A percentile compares a stretch with the other conserved stretches of the same genome.
Conservation (phyloP, 2,113 vertebrate species). For the Dasyurus viverrinus region DNA sequence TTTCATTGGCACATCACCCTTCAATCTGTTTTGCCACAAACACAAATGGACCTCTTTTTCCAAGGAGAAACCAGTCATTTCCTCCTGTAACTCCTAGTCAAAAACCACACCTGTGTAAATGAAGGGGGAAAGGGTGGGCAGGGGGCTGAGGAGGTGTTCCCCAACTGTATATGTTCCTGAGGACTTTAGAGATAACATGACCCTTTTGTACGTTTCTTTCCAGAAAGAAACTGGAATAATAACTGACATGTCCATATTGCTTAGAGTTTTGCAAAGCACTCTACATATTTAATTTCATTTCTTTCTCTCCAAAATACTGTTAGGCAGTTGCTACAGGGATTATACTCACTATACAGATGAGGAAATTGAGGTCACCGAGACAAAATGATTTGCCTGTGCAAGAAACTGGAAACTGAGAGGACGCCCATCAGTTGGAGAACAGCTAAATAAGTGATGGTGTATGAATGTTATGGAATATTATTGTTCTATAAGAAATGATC, state of each 20-base stretch:
- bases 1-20: not conserved
- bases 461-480: too few species aligned
- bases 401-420: too few species aligned
- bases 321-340: not conserved
- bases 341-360: not conserved
- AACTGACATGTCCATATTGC: not conserved
- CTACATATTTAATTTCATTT: not conserved
- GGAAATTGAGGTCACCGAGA: not conserved
- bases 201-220: not conserved
- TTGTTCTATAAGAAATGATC: too few species aligned
- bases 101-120: not conserved
- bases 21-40: constrained; percentile 18
- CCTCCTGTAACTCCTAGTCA: not conserved
- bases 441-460: too few species aligned
- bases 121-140: not conserved
- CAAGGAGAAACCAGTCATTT: not conserved
- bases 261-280: not conserved
- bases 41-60: constrained; percentile 6
- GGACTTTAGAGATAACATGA: not conserved
- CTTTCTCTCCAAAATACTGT: not conserved
- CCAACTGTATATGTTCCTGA: not conserved
- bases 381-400: not conserved
- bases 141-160: not conserved
- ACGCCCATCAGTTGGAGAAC: too few species aligned
- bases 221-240: not conserved